phyloP scores from a whole-genome alignment of 1,140 invertebrate genomes.

The Eurosta solidaginis region DNA sequence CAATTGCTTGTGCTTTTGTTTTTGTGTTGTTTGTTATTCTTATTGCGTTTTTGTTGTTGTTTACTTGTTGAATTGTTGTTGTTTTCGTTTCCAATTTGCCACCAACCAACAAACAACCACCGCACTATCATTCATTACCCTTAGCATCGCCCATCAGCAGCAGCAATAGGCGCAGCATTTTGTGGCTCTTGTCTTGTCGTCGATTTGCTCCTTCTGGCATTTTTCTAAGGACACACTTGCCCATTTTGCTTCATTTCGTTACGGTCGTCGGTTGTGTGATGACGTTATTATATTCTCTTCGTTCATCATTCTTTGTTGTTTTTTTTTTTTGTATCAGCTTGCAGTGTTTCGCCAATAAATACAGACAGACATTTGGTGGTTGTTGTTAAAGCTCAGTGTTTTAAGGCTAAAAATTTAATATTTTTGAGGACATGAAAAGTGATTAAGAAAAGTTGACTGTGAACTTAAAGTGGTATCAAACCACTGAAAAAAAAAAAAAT shows the following conservation, averaged over 20 bases:
- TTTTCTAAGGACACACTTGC: constrained; percentile 25
- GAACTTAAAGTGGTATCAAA: too few species aligned
- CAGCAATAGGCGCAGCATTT: background rate
- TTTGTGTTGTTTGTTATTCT: constrained; percentile 22
- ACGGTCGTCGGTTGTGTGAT: constrained; percentile 22
- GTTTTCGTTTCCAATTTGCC: background rate
- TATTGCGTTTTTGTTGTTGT: constrained; percentile 8
- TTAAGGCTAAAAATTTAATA: too few species aligned
- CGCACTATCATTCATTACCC: background rate
- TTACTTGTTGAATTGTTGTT: background rate
- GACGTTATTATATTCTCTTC: background rate
- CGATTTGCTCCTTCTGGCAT: background rate
- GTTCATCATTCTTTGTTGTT: background rate
- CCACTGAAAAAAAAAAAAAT: too few species aligned
- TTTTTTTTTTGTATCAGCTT: background rate
- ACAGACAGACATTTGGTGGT: background rate
- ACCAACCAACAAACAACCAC: background rate
- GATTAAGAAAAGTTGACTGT: too few species aligned
- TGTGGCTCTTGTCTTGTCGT: background rate
- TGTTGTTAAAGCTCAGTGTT: background rate
- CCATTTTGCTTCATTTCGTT: constrained; percentile 33
- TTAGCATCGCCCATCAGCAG: background rate
- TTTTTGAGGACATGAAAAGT: background rate
- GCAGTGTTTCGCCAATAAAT: background rate
- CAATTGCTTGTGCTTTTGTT: constrained; percentile 31